Evolutionary conservation across 2,113 vertebrate species (phyloP).

Genomic region (Rallus limicola): DNA sequence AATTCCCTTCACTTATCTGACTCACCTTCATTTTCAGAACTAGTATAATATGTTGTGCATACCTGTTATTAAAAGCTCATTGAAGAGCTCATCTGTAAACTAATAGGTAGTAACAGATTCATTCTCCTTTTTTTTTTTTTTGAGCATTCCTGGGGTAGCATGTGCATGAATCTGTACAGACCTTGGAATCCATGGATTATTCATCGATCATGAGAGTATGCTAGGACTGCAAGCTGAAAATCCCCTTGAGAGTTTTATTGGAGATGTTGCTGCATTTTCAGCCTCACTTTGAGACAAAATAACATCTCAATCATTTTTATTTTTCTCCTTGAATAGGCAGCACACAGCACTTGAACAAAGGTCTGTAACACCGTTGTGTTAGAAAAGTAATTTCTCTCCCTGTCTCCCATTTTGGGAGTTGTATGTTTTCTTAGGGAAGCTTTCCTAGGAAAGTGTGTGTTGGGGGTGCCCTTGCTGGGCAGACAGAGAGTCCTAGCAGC

Average conservation of each 20-base stretch:
- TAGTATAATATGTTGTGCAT: not conserved
- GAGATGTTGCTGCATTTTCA: constrained; percentile 24
- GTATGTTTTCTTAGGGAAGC: not conserved
- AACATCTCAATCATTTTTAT: constrained; percentile 37
- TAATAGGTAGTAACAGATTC: not conserved
- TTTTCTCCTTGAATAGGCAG: constrained; percentile 15
- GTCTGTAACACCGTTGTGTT: not conserved
- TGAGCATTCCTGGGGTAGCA: not conserved
- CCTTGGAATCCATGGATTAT: constrained; percentile 44
- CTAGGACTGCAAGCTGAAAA: constrained; percentile 15
- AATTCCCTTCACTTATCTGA: not conserved
- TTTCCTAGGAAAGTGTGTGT: not conserved
- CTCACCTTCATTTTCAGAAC: not conserved
- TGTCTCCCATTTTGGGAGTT: not conserved
- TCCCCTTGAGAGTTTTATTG: constrained; percentile 1
- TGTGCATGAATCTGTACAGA: not conserved
- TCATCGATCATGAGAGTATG: constrained; percentile 30
- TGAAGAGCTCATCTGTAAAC: not conserved
- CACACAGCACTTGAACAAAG: not conserved
- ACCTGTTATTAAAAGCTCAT: constrained; percentile 17
- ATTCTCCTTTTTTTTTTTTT: not conserved
- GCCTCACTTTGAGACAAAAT: constrained; percentile 29
- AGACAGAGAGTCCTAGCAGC: not conserved
- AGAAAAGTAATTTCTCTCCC: not conserved
- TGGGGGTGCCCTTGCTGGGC: not conserved